Evolutionary conservation across 2,797 vertebrate species (phyloP), one percentile per base, ranked within the genome.

Genomic region (Margarornis squamiger): DNA sequence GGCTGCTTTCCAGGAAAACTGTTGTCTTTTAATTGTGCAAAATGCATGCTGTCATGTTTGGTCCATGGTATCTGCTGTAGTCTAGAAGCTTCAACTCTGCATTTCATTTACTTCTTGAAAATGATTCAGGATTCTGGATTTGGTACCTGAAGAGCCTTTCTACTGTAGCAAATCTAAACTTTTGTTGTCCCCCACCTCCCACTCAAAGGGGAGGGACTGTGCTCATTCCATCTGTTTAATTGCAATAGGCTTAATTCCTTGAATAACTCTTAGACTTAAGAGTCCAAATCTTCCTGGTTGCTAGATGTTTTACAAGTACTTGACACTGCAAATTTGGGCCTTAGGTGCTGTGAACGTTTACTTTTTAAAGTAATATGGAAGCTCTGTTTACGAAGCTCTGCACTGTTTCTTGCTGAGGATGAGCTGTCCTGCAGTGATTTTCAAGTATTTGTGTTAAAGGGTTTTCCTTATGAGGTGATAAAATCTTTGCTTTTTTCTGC

Each of bases 41-140:
- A 77, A 63, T 82, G 11, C 1, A 0, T n/a, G 30, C 52, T 70
- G 71, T 39, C 0, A 0, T 24, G 54, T 62, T 61, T 4, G 2
- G 8, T 67, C 68, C 74, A 2, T 43, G 55, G 8, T 65, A 61
- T 39, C 75, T 54, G 21, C 52, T 81, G 5, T 59, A 57, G 48
- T 71, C 34, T 38, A 39, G 61, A 75, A 90, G 27, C 26, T 89
- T 58, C 58, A 58, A 27, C 4, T 2, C 9, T 52, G 6, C 58
- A 8, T 90, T 73, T 79, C 2, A 20, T 77, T 79, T 17, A 10
- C 8, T 81, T 72, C 27, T 32, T 77, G 34, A 27, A 67, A 74
- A 34, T 77, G 29, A 68, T 52, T 86, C 49, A 32, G 30, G 19
- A 41, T 72, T 90, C 52, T 93, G 54, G 45, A 48, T 70, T 59